These are phyloP conservation scores for Axea sp. DNA, from an alignment of 2,888 invertebrate species.

Conservation along the genomic window DNA sequence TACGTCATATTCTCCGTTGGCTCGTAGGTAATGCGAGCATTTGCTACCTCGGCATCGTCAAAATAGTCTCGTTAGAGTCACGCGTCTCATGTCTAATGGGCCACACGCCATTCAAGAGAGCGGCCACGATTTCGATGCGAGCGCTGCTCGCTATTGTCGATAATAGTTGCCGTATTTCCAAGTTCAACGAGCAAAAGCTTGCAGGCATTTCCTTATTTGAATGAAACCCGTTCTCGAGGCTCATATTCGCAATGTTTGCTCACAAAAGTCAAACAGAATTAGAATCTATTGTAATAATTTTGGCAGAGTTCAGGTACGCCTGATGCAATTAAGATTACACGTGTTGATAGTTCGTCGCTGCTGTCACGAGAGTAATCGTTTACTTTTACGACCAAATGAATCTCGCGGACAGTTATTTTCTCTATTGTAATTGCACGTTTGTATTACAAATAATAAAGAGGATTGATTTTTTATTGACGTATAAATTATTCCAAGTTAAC, in stretches of 20 bases:
- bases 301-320: not conserved
- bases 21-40: slow-evolving; percentile 23
- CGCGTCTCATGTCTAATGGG: slow-evolving; percentile 41
- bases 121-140: slow-evolving; percentile 27
- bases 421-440: not conserved
- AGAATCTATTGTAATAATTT: slow-evolving; percentile 16
- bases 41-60: slow-evolving; percentile 14
- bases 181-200: slow-evolving; percentile 2
- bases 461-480: too few relatives aligned
- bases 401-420: not conserved
- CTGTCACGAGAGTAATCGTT: not conserved
- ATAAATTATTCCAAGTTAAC: too few relatives aligned
- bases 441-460: not conserved
- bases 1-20: slow-evolving; percentile 22
- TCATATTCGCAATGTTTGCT: slow-evolving; percentile 11
- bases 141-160: slow-evolving; percentile 40
- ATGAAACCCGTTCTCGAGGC: not conserved
- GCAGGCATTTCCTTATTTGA: not conserved
- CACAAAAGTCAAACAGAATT: slow-evolving; percentile 10
- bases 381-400: slow-evolving; percentile 4
- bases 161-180: slow-evolving; percentile 34
- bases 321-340: slow-evolving; percentile 27
- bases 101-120: slow-evolving; percentile 41
- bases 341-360: slow-evolving; percentile 14
- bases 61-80: slow-evolving; percentile 53